Evolutionary conservation across 37 sponge, comb jelly and placozoan genomes (phyloP), one percentile per base, ranked within the genome.

Genomic region (Sycon ciliatum): DNA sequence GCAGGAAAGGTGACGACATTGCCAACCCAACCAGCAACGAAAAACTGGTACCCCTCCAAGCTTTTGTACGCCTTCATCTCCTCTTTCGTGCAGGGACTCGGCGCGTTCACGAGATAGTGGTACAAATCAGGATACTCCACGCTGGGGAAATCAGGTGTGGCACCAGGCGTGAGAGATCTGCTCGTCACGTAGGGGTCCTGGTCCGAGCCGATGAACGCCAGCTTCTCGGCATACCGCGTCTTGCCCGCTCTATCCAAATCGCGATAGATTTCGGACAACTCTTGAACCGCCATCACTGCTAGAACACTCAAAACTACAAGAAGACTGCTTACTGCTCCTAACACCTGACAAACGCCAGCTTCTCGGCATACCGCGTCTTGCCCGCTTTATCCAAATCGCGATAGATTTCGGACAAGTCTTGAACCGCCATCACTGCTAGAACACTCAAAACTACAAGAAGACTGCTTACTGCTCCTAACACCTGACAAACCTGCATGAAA

Each of bases 51-150:
- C 24, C 63, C 63, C 24, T 60, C 63, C 23, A n/a, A 23, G 63
- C 63, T 60, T 60, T 60, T 60, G 66, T 39, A 75, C 26, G 66
- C 76, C 24, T 75, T 64, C 65, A 75, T 29, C 32, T 62, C 63
- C 31, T 75, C 49, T 35, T 24, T 73, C 20, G 74, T 75, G 33
- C 64, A 75, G 40, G 52, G 61, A 39, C 76, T 75, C 27, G 62
- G 49, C 27, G 65, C 31, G 27, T 23, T 64, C 27, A 75, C 31
- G 16, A 75, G 33, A 73, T 73, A 73, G 28, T 36, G 34, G 37
- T 28, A 75, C 11, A 75, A 46, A 39, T 75, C 76, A 28, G 65
- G 65, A 20, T 31, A 76, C 54, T 76, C 67, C 24, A 76, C 67
- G n/a, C 46, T 27, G 30, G 76, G 76, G 57, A 56, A 72, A 2